Conservation (phyloP, 2,113 vertebrate genomes). For the Chaetodon auriga region DNA sequence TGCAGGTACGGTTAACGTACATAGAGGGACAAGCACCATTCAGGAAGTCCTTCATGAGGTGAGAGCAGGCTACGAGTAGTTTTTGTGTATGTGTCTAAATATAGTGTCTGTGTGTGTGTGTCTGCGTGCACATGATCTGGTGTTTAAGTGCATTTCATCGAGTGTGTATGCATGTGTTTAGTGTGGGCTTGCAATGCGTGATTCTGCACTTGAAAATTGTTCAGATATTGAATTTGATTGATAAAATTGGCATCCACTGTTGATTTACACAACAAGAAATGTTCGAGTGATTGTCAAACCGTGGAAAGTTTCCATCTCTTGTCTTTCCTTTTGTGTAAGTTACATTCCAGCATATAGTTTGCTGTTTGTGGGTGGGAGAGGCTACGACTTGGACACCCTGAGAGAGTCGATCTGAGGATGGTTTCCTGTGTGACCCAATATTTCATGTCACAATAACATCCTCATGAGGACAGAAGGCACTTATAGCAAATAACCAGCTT, state of each 20-base stretch:
- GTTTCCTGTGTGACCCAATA: constrained; percentile 55
- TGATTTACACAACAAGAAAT: background rate
- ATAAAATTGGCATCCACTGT: no score
- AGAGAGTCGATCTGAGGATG: constrained; percentile 51
- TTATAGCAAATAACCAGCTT: constrained; percentile 82
- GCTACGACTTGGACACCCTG: constrained; percentile 23
- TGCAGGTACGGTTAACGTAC: constrained; percentile 13
- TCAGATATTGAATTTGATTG: no score
- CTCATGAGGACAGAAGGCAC: constrained; percentile 74
- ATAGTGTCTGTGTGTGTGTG: no score
- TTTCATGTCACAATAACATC: constrained; percentile 76
- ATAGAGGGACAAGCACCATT: constrained; percentile 2
- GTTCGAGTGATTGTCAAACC: background rate
- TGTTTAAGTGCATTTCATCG: background rate
- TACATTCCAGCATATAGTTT: background rate
- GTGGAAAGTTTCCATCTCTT: background rate
- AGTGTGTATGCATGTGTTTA: background rate
- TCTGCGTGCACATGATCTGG: no score
- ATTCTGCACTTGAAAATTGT: background rate
- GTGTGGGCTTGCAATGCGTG: background rate
- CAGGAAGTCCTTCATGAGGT: background rate
- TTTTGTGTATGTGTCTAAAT: background rate
- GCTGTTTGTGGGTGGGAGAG: background rate
- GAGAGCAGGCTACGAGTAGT: background rate
- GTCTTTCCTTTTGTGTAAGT: background rate